Percentiles rank a stretch among this genome's conserved stretches.
Evolutionary conservation across 2,113 vertebrate genomes (phyloP).

Genomic region (Aspidoscelis tigris): DNA sequence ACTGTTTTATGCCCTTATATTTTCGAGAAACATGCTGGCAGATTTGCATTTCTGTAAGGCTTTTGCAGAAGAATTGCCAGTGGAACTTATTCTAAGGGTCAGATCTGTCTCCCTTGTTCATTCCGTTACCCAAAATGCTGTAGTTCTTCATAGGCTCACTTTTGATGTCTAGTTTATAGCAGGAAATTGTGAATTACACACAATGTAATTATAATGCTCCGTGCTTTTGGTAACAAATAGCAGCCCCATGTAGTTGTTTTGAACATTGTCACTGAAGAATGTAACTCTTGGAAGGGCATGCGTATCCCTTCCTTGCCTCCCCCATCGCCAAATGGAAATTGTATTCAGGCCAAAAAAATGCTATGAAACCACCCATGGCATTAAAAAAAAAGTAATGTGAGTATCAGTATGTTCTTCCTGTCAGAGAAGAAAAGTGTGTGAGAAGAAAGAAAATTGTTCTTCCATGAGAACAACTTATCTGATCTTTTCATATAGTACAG

Average conservation of each 20-base stretch:
- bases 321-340: not conserved
- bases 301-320: not conserved
- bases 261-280: not conserved
- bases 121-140: not conserved
- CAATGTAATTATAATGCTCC: not conserved
- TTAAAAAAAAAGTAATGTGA: not conserved
- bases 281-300: not conserved
- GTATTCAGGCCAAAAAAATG: not conserved
- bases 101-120: not conserved
- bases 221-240: not conserved
- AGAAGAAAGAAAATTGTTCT: not conserved
- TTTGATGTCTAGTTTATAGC: not conserved
- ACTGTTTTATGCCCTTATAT: too few relatives aligned
- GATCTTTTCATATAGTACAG: not conserved
- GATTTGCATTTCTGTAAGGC: not conserved
- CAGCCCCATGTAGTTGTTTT: not conserved
- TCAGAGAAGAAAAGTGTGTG: not conserved
- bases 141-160: not conserved
- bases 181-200: not conserved
- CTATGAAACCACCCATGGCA: not conserved
- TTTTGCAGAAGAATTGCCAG: not conserved
- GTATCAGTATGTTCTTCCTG: not conserved
- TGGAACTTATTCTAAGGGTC: not conserved
- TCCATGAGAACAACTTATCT: not conserved
- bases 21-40: too few relatives aligned